These are phyloP conservation scores for Bagarius yarrelli DNA, from an alignment of 2,113 vertebrate species.

Conservation along the genomic window DNA sequence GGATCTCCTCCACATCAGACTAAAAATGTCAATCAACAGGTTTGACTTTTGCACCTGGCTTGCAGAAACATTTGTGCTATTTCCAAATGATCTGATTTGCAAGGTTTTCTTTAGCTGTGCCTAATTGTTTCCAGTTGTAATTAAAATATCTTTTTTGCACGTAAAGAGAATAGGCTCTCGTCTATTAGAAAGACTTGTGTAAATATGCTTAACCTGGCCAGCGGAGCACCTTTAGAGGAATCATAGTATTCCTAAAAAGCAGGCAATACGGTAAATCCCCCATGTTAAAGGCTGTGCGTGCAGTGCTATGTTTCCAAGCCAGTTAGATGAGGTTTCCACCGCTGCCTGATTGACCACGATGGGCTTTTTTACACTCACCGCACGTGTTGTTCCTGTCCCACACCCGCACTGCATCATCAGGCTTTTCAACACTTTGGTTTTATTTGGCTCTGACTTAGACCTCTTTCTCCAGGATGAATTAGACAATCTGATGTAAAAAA, in stretches of 20 bases:
- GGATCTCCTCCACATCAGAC: constrained; percentile 53
- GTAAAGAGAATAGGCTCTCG: constrained; percentile 20
- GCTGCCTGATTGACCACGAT: constrained; percentile 72
- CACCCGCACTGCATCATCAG: constrained; percentile 53
- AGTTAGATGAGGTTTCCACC: constrained; percentile 68
- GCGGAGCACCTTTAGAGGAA: constrained; percentile 67
- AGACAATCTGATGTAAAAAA: constrained; percentile 51
- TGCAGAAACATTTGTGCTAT: constrained; percentile 48
- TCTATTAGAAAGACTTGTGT: constrained; percentile 60
- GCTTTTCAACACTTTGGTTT: constrained; percentile 62
- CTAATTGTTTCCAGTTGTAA: constrained; percentile 77
- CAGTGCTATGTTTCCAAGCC: constrained; percentile 48
- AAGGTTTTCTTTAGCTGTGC: constrained; percentile 52
- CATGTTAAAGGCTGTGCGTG: constrained; percentile 62
- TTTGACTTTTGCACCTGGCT: constrained; percentile 64
- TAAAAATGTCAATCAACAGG: constrained; percentile 59
- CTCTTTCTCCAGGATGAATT: constrained; percentile 50
- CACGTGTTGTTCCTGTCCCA: constrained; percentile 66
- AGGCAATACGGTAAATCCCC: constrained; percentile 73
- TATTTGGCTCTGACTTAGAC: constrained; percentile 44
- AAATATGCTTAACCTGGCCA: constrained; percentile 72
- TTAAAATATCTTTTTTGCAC: constrained; percentile 61
- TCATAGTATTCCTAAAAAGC: constrained; percentile 75
- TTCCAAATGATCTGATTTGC: constrained; percentile 64
- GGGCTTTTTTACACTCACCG: constrained; percentile 64